Evolutionary conservation across 2,888 invertebrate species (phyloP).

Genomic region (Pyralis farinalis): DNA sequence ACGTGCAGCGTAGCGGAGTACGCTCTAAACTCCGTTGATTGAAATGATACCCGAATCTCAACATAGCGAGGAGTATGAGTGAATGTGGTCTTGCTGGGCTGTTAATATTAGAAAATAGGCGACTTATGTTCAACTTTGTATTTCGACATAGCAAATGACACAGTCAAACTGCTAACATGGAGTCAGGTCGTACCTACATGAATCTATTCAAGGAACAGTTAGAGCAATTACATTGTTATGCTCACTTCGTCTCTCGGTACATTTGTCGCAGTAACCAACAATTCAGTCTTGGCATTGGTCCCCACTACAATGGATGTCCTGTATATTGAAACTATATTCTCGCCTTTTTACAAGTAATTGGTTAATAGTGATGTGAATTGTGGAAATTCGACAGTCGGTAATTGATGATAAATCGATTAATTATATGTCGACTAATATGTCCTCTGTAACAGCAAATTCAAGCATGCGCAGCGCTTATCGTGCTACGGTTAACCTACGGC

Average conservation of each 20-base stretch:
- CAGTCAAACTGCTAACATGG: slow-evolving; percentile 18
- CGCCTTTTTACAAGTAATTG: slow-evolving; percentile 33
- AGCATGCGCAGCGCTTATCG: slow-evolving; percentile 73
- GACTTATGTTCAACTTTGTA: too few species aligned
- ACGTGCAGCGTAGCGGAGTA: too few species aligned
- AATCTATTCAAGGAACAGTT: slow-evolving; percentile 77
- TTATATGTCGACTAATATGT: slow-evolving; percentile 72
- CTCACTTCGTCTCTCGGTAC: slow-evolving; percentile 65
- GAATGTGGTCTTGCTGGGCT: too few species aligned
- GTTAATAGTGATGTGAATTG: slow-evolving; percentile 42
- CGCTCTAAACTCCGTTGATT: too few species aligned
- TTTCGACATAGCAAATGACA: slow-evolving; percentile 3
- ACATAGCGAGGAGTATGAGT: too few species aligned
- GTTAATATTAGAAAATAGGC: too few species aligned
- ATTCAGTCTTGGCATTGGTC: slow-evolving; percentile 69
- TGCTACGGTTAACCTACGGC: slow-evolving; percentile 69
- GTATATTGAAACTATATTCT: slow-evolving; percentile 30
- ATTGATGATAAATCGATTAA: slow-evolving; percentile 22
- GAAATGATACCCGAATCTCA: too few species aligned
- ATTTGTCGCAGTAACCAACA: slow-evolving; percentile 62
- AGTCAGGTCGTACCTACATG: slow-evolving; percentile 35
- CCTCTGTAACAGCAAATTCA: slow-evolving; percentile 70
- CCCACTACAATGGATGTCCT: slow-evolving; percentile 63
- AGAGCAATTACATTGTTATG: slow-evolving; percentile 78
- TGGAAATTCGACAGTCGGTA: slow-evolving; percentile 1